phyloP scores from a whole-genome alignment of 1,140 invertebrate genomes.

The Zophobas morio region DNA sequence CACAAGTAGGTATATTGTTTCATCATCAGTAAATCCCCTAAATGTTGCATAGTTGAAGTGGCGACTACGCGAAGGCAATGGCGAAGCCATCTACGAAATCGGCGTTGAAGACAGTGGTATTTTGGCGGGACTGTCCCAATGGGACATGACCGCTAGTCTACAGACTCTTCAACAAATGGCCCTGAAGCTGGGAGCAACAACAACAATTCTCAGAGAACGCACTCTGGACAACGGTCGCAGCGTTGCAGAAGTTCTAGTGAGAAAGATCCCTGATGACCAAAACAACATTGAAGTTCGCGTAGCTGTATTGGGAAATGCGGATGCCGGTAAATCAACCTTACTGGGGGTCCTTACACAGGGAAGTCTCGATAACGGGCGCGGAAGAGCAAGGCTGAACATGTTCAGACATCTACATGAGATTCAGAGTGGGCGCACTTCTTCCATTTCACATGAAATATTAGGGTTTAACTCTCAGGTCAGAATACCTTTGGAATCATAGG shows the following conservation, averaged over 20 bases:
- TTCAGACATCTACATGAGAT: conserved; percentile 98
- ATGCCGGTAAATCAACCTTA: conserved; percentile 94
- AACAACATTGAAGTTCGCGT: conserved; percentile 91
- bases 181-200: conserved; percentile 84
- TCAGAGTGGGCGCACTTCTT: conserved; percentile 94
- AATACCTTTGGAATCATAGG: conserved; percentile 18
- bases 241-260: conserved; percentile 91
- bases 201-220: conserved; percentile 74
- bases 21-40: neutral
- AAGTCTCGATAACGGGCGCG: conserved; percentile 95
- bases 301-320: conserved; percentile 93
- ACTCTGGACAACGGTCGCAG: conserved; percentile 68
- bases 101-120: conserved; percentile 95
- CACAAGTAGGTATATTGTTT: conserved; percentile 74
- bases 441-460: conserved; percentile 96
- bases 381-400: conserved; percentile 94
- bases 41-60: conserved; percentile 81
- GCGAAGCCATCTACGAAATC: conserved; percentile 97
- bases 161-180: conserved; percentile 90
- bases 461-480: conserved; percentile 88
- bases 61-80: conserved; percentile 89
- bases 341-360: conserved; percentile 96
- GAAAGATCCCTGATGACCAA: conserved; percentile 93
- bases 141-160: conserved; percentile 88
- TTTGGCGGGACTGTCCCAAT: conserved; percentile 83